These are phyloP conservation scores for Macropus fuliginosus DNA, from an alignment of 2,797 vertebrate genomes.

Conservation along the genomic window DNA sequence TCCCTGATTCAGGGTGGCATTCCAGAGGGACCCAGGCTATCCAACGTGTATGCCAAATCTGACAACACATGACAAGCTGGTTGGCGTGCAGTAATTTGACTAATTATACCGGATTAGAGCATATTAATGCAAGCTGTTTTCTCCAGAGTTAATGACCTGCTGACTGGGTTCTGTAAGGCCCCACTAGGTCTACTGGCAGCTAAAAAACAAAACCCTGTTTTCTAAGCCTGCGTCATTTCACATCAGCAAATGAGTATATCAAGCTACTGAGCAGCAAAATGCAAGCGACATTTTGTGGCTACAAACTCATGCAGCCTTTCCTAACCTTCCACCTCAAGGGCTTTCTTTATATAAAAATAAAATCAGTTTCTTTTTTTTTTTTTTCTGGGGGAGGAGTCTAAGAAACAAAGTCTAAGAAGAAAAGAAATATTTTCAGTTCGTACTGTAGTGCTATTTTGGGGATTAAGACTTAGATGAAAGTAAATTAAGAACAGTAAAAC, in stretches of 20 bases:
- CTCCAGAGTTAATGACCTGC: slow-evolving; percentile 96
- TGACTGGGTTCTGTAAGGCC: slow-evolving; percentile 89
- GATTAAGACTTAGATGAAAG: slow-evolving; percentile 39
- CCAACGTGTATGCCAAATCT: slow-evolving; percentile 93
- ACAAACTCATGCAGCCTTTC: slow-evolving; percentile 83
- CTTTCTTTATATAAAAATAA: slow-evolving; percentile 89
- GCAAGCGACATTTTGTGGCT: slow-evolving; percentile 87
- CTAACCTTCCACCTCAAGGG: slow-evolving; percentile 87
- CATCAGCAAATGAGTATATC: slow-evolving; percentile 92
- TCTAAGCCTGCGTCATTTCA: slow-evolving; percentile 89
- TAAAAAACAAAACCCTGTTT: slow-evolving; percentile 89
- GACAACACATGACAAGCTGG: slow-evolving; percentile 96
- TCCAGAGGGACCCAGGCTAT: slow-evolving; percentile 91
- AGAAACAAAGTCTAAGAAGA: slow-evolving; percentile 68
- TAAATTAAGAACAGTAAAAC: neutral
- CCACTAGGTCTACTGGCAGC: slow-evolving; percentile 87
- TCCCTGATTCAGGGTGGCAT: slow-evolving; percentile 87
- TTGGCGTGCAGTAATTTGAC: slow-evolving; percentile 97
- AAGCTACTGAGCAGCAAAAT: slow-evolving; percentile 89
- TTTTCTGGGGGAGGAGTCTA: slow-evolving; percentile 58
- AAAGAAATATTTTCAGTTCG: slow-evolving; percentile 43
- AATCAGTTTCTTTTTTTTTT: slow-evolving; percentile 79
- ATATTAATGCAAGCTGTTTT: slow-evolving; percentile 99
- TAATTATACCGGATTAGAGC: slow-evolving; percentile 99
- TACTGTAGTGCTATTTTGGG: slow-evolving; percentile 52